Base-by-base conservation (phyloP, 2,888 invertebrate genomes). In the Linhomoeus sp. region DNA sequence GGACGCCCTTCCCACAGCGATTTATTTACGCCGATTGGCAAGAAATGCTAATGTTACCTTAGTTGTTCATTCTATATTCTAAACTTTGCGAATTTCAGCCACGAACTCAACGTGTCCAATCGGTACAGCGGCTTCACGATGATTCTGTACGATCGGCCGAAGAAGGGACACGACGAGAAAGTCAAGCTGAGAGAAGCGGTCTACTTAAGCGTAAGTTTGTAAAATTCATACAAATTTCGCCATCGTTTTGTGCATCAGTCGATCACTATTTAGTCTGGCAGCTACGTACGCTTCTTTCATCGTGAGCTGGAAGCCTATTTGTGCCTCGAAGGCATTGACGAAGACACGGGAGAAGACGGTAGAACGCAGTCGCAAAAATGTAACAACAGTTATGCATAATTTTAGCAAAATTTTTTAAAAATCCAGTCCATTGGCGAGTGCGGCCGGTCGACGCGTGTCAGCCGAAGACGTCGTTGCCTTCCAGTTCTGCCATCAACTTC, bases 231-330 rank as follows among this genome's bases (percentile, higher is more conserved):
- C 29, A 29, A 29, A 29, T 29, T 29, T 29, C 29, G 12, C 5
- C n/a, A n/a, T n/a, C n/a, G n/a, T n/a, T n/a, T n/a, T n/a, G n/a
- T n/a, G n/a, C n/a, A n/a, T n/a, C n/a, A n/a, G n/a, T n/a, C n/a
- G 29, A 29, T 29, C 12, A 9, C 29, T 9, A 5, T 40, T 0
- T 48, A 65, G 63, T 60, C 59, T 29, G 65, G 65, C 0, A 58
- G 57, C 38, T 56, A 61, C 17, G 52, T 66, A 14, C 47, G 64
- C 15, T 58, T 66, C 36, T 66, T 62, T 52, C 66, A 66, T 55
- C 63, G 62, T 48, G 66, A 66, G 50, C 60, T 65, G 53, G 66
- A 66, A 50, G 66, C 65, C 0, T 64, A 66, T 46, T 48, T 66
- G 24, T 58, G 60, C 36, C 61, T 62, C 2, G 65, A 66, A 48